A percentile compares a stretch with the other conserved stretches of the same genome.
Evolutionary conservation across 2,888 invertebrate genomes (phyloP).

Genomic region (Podotricha telesiphe): DNA sequence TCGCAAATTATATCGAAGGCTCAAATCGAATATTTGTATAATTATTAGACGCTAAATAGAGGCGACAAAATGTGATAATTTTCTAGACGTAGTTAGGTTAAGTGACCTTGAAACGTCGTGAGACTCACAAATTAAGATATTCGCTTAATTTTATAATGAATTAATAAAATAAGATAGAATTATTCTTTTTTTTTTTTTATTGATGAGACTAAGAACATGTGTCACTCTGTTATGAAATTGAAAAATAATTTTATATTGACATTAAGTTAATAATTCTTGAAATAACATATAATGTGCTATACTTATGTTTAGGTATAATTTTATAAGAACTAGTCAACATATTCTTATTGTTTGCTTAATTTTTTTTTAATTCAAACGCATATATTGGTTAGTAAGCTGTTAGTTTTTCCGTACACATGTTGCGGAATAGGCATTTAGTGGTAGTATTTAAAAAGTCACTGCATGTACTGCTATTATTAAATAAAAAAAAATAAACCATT

Average conservation of each 20-base stretch:
- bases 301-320: neutral
- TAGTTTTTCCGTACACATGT: neutral
- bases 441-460: neutral
- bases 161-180: neutral
- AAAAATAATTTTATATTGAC: neutral
- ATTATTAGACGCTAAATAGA: conserved; percentile 39
- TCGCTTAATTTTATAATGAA: neutral
- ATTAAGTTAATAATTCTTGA: neutral
- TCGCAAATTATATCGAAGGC: conserved; percentile 45
- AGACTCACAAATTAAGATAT: neutral
- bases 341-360: neutral
- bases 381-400: neutral
- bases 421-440: neutral
- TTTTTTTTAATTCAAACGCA: neutral
- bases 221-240: neutral
- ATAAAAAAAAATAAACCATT: too few species aligned
- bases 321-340: conserved; percentile 15
- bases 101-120: conserved; percentile 9
- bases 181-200: neutral
- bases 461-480: too few species aligned
- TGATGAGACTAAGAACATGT: neutral
- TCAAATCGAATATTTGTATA: conserved; percentile 48
- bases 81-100: conserved; percentile 24
- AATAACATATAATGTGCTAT: neutral
- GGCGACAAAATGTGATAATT: conserved; percentile 43